A percentile compares a stretch with the other conserved stretches of the same genome.
phyloP scores from a whole-genome alignment of 2,888 invertebrate species.

The Calameuta filiformis region DNA sequence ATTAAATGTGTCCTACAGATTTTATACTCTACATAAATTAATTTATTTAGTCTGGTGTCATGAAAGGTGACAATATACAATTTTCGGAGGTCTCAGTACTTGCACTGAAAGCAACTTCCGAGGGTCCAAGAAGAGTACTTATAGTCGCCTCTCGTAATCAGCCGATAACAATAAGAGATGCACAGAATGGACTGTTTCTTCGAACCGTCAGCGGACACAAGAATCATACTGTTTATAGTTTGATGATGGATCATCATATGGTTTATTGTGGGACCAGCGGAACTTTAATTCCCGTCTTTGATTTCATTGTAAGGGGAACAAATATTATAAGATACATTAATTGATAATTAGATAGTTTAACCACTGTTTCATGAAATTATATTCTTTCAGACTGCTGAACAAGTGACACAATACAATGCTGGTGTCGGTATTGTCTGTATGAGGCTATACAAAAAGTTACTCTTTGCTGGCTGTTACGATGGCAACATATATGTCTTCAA shows the following conservation, averaged over 20 bases:
- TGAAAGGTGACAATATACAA: constrained; percentile 62
- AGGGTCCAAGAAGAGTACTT: constrained; percentile 77
- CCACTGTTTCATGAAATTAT: constrained; percentile 5
- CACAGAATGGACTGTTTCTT: constrained; percentile 75
- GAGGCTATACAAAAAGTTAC: constrained; percentile 72
- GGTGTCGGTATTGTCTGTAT: constrained; percentile 81
- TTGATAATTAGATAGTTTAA: background rate
- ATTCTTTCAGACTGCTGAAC: constrained; percentile 72
- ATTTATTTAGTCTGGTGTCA: constrained; percentile 40
- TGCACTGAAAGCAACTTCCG: constrained; percentile 77
- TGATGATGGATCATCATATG: constrained; percentile 75
- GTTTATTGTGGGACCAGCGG: constrained; percentile 83
- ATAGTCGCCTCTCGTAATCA: constrained; percentile 78
- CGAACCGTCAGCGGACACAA: constrained; percentile 72
- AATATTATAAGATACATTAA: constrained; percentile 6
- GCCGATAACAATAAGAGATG: constrained; percentile 78
- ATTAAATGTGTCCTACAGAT: background rate
- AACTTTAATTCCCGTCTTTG: constrained; percentile 78
- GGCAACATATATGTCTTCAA: constrained; percentile 81
- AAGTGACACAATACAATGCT: constrained; percentile 71
- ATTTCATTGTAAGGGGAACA: constrained; percentile 75
- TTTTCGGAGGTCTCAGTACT: constrained; percentile 76
- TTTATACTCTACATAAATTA: background rate
- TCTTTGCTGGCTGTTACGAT: constrained; percentile 82
- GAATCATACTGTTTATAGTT: constrained; percentile 76